Evolutionary conservation across 2,113 vertebrate species (phyloP).

Genomic region (Thomomys bottae): DNA sequence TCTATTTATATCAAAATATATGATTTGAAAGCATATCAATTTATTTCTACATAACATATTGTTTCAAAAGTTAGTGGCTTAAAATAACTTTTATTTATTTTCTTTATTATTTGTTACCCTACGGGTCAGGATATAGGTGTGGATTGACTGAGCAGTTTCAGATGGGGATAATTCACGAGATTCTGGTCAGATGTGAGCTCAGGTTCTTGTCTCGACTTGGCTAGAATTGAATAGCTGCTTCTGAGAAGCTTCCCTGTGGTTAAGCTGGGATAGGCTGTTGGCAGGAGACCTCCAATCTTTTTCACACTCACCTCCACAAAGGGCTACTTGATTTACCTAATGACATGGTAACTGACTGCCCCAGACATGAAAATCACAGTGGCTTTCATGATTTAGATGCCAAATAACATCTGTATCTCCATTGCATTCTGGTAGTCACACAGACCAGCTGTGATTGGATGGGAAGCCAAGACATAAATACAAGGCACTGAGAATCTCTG

Average conservation of each 20-base stretch:
- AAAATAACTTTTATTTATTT: neutral
- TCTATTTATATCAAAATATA: neutral
- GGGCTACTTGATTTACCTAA: neutral
- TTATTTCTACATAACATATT: neutral
- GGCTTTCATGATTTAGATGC: neutral
- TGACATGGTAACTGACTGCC: neutral
- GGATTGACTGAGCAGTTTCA: neutral
- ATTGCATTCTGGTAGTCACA: neutral
- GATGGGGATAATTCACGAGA: neutral
- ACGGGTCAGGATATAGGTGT: neutral
- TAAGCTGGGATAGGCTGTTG: neutral
- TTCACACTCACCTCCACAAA: neutral
- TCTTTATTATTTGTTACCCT: neutral
- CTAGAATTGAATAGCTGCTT: neutral
- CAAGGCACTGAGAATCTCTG: neutral
- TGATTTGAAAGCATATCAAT: neutral
- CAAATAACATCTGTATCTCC: neutral
- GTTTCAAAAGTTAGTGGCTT: neutral
- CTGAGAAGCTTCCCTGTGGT: neutral
- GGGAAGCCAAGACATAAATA: neutral
- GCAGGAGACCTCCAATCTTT: neutral
- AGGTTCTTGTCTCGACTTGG: neutral
- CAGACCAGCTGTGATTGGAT: neutral
- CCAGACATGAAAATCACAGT: neutral
- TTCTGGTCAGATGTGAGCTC: neutral